Percentiles rank a stretch among this genome's conserved stretches.
phyloP scores from a whole-genome alignment of 2,888 invertebrate genomes.

The Seira ritae region DNA sequence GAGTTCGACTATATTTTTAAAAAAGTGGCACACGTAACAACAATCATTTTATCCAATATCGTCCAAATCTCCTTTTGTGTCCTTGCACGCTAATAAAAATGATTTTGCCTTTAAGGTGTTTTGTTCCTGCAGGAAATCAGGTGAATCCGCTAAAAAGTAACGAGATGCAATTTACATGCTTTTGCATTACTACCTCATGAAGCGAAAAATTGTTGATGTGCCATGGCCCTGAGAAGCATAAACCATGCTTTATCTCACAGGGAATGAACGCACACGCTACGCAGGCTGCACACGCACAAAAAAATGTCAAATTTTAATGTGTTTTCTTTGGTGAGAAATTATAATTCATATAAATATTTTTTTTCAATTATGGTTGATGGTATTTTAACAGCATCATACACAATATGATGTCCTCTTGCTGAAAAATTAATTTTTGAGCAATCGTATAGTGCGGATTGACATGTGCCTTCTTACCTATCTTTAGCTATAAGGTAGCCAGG shows the following conservation, averaged over 20 bases:
- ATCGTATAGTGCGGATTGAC: constrained; percentile 4
- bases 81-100: neutral
- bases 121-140: constrained; percentile 37
- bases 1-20: neutral
- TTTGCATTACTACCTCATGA: constrained; percentile 23
- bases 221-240: constrained; percentile 49
- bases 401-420: too few relatives aligned
- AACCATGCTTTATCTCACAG: constrained; percentile 50
- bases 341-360: neutral
- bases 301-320: constrained; percentile 34
- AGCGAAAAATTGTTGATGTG: constrained; percentile 43
- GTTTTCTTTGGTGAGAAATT: neutral
- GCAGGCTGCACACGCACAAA: constrained; percentile 36
- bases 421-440: neutral
- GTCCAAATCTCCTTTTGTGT: neutral
- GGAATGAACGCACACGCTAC: constrained; percentile 38
- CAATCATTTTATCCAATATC: neutral
- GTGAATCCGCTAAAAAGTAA: constrained; percentile 20
- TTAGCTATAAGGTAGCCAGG: neutral
- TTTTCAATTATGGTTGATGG: neutral
- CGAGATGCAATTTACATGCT: neutral
- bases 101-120: neutral
- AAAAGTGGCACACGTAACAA: neutral
- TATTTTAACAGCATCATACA: neutral
- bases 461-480: neutral